Conservation (phyloP, 2,888 invertebrate species). For the Brenthis hecate region DNA sequence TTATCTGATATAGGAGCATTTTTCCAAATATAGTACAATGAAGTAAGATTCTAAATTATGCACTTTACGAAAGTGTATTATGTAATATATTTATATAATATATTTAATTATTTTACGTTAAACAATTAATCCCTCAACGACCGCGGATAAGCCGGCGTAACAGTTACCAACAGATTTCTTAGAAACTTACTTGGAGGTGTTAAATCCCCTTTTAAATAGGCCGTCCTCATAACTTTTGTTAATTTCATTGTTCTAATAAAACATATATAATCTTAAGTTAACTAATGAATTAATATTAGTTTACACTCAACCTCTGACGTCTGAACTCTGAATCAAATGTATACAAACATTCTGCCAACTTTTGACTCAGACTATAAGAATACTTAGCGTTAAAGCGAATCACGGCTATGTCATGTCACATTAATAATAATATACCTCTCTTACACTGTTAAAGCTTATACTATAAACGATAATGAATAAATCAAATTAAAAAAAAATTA, state of each 20-base stretch:
- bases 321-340: neutral
- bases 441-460: too few relatives aligned
- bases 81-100: neutral
- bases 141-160: too few relatives aligned
- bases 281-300: neutral
- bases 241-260: neutral
- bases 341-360: conserved; percentile 7
- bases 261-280: neutral
- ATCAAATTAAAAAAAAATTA: too few relatives aligned
- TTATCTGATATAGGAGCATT: conserved; percentile 28
- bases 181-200: too few relatives aligned
- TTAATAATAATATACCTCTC: conserved; percentile 2
- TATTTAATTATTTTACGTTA: too few relatives aligned
- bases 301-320: conserved; percentile 1
- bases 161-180: too few relatives aligned
- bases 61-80: conserved; percentile 6
- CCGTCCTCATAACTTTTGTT: neutral
- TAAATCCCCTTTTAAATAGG: too few relatives aligned
- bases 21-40: conserved; percentile 22
- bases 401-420: conserved; percentile 7
- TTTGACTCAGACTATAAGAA: conserved; percentile 23
- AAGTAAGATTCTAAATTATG: conserved; percentile 14
- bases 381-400: conserved; percentile 20
- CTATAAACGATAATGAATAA: too few relatives aligned
- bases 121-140: too few relatives aligned